Conservation (phyloP, 2,113 vertebrate species). For the Hippoglossus stenolepis region DNA sequence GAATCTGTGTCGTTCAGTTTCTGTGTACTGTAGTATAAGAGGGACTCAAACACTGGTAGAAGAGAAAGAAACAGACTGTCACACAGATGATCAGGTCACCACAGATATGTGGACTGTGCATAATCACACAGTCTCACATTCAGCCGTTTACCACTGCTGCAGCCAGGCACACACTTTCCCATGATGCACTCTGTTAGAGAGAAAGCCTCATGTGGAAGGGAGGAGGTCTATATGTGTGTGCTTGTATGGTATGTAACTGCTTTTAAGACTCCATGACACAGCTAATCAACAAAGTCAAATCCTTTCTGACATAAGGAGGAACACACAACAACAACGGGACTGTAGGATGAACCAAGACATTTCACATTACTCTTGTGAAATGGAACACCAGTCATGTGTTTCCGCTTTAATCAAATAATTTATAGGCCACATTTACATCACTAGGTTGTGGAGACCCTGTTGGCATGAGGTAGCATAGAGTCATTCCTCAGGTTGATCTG, state of each 20-base stretch:
- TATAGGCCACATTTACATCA: background rate
- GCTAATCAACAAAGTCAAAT: slow-evolving; percentile 17
- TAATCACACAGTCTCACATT: slow-evolving; percentile 54
- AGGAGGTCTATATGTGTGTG: background rate
- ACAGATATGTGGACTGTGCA: slow-evolving; percentile 47
- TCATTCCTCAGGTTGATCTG: background rate
- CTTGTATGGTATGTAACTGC: slow-evolving; percentile 4
- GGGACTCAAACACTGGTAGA: slow-evolving; percentile 30
- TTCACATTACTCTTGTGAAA: slow-evolving; percentile 3
- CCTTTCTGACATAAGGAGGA: slow-evolving; percentile 1
- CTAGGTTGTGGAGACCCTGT: background rate
- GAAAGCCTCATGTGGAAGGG: slow-evolving; percentile 1
- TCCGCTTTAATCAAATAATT: background rate
- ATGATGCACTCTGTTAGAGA: slow-evolving; percentile 27
- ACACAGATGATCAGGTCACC: slow-evolving; percentile 43
- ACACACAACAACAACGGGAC: slow-evolving; percentile 19
- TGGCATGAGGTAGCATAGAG: background rate
- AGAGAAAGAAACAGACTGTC: slow-evolving; percentile 29
- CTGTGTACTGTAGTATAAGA: slow-evolving; percentile 12
- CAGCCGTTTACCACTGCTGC: slow-evolving; percentile 45
- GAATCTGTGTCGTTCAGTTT: background rate
- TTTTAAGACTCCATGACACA: slow-evolving; percentile 17
- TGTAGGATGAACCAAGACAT: slow-evolving; percentile 14
- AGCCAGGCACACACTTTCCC: slow-evolving; percentile 55
- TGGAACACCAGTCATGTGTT: slow-evolving; percentile 9